These are phyloP conservation scores for Solen grandis DNA, from an alignment of 1,140 invertebrate genomes.

Conservation along the genomic window DNA sequence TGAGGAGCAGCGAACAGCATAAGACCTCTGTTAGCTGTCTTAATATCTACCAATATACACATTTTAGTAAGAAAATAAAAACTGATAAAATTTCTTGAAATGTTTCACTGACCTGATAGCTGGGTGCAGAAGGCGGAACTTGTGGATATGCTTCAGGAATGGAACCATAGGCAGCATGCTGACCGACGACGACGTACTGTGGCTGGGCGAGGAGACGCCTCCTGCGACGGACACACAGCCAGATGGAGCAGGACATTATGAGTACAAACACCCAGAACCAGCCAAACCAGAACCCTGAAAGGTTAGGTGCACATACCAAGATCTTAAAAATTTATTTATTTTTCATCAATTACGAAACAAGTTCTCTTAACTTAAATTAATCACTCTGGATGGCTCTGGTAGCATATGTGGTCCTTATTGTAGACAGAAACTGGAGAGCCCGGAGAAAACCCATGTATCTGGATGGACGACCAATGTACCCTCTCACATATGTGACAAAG, in stretches of 20 bases:
- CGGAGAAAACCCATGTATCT: too few relatives aligned
- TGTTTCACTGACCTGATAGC: conserved; percentile 31
- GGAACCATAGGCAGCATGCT: conserved; percentile 7
- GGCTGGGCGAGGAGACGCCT: conserved; percentile 6
- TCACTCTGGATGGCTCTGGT: too few relatives aligned
- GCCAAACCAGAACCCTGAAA: conserved; percentile 41
- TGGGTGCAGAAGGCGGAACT: conserved; percentile 11
- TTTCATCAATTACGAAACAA: too few relatives aligned
- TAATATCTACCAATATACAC: neutral
- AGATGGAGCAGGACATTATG: conserved; percentile 20
- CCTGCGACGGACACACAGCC: conserved; percentile 31
- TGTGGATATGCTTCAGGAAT: conserved; percentile 2
- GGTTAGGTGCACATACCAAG: too few relatives aligned
- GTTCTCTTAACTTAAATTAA: too few relatives aligned
- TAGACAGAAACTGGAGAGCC: too few relatives aligned
- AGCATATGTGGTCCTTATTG: too few relatives aligned
- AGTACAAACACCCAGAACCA: conserved; percentile 32
- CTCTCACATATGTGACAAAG: too few relatives aligned
- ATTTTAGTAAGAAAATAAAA: conserved; percentile 9
- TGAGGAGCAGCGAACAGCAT: too few relatives aligned
- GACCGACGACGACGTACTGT: conserved; percentile 17
- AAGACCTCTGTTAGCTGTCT: neutral
- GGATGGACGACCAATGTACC: too few relatives aligned
- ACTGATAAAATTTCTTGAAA: neutral
- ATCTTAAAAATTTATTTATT: too few relatives aligned